Conservation (phyloP, 2,113 vertebrate species). For the Hemichromis elongatus region DNA sequence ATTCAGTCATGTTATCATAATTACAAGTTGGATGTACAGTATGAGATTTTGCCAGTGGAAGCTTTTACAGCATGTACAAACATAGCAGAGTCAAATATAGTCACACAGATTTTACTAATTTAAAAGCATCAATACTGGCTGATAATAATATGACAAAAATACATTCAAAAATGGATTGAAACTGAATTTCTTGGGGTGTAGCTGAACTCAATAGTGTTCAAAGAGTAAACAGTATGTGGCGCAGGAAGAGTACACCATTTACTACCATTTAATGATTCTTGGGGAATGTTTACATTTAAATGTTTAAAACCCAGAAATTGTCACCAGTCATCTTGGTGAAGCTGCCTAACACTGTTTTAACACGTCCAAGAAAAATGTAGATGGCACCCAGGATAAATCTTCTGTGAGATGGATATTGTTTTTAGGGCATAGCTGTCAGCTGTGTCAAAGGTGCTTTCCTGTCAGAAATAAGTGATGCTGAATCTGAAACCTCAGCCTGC, state of each 20-base stretch:
- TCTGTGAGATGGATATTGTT: neutral
- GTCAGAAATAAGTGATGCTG: conserved; percentile 13
- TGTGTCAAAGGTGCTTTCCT: conserved; percentile 26
- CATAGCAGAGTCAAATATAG: neutral
- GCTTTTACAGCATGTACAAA: neutral
- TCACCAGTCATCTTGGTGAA: neutral
- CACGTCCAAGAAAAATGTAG: neutral
- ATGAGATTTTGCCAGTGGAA: neutral
- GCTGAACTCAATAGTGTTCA: neutral
- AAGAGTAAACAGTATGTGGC: neutral
- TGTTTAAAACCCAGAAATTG: neutral
- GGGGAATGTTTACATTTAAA: neutral
- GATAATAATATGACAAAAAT: neutral
- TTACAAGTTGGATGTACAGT: neutral
- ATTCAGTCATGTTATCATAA: neutral
- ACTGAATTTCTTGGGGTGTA: neutral
- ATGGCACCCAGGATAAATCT: neutral
- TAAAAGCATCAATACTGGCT: neutral
- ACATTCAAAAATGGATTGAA: neutral
- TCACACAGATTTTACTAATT: neutral
- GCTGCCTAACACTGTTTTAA: neutral
- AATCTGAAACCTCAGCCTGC: conserved; percentile 16
- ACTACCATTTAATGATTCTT: neutral
- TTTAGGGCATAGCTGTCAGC: conserved; percentile 42
- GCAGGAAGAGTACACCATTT: neutral